These are phyloP conservation scores for Yponomeuta malinellus DNA, from an alignment of 2,888 invertebrate species.

Conservation along the genomic window DNA sequence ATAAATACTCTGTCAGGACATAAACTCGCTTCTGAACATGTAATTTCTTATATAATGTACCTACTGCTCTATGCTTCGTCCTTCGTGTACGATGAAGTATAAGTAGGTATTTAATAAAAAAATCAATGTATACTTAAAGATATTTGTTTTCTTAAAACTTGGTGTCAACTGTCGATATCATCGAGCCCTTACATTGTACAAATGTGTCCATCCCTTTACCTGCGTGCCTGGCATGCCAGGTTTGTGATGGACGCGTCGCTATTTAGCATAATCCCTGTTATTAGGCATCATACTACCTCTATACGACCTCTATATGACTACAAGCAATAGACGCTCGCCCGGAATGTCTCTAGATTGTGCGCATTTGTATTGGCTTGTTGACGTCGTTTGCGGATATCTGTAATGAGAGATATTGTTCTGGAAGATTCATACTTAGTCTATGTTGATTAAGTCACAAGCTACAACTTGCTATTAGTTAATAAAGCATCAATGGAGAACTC, in stretches of 20 bases:
- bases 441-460: background rate
- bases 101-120: no score
- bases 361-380: background rate
- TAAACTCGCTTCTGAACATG: no score
- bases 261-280: background rate
- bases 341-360: background rate
- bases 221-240: background rate
- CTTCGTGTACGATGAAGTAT: no score
- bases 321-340: background rate
- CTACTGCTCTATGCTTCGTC: no score
- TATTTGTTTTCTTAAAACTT: no score
- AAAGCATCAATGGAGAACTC: no score
- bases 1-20: no score
- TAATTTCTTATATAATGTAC: no score
- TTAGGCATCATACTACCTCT: background rate
- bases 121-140: no score
- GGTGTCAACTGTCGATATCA: no score
- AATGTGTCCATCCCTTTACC: background rate
- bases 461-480: no score
- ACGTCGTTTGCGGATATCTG: background rate
- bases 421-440: background rate
- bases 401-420: background rate
- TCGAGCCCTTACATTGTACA: background rate
- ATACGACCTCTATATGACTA: no score
- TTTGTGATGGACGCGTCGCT: background rate